A percentile compares a stretch with the other conserved stretches of the same genome.
These are phyloP conservation scores for Atlantisia rogersi DNA, from an alignment of 2,113 vertebrate species.

Conservation along the genomic window DNA sequence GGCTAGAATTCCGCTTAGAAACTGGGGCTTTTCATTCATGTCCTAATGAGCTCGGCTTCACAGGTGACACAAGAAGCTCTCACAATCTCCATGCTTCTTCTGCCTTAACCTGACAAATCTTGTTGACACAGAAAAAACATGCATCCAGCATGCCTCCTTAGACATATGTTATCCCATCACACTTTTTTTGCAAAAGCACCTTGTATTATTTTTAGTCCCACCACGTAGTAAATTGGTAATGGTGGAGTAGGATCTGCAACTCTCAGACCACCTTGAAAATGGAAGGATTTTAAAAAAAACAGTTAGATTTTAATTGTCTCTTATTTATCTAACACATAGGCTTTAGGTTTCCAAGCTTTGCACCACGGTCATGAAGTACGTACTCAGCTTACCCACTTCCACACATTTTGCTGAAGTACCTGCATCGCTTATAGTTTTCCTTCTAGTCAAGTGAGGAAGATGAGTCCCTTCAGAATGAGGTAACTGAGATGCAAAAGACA, in stretches of 20 bases:
- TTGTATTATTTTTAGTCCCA: not conserved
- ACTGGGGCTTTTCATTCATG: not conserved
- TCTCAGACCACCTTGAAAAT: not conserved
- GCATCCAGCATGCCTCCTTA: not conserved
- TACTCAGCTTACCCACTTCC: not conserved
- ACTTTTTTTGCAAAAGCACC: not conserved
- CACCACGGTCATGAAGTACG: not conserved
- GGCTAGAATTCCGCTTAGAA: slow-evolving; percentile 53
- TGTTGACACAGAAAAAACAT: accelerated
- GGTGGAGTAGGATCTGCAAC: not conserved
- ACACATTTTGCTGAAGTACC: not conserved
- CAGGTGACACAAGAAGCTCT: not conserved
- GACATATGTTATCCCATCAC: not conserved
- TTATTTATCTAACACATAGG: not conserved
- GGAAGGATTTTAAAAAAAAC: not conserved
- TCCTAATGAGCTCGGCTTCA: not conserved
- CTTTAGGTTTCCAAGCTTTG: not conserved
- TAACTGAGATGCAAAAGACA: not conserved
- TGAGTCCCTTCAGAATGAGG: not conserved
- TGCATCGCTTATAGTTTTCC: not conserved
- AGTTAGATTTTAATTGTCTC: not conserved
- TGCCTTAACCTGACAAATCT: not conserved
- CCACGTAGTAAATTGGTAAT: not conserved
- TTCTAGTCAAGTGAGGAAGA: not conserved
- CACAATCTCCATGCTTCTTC: not conserved